phyloP scores from a whole-genome alignment of 2,797 vertebrate genomes.

The Gila robusta region DNA sequence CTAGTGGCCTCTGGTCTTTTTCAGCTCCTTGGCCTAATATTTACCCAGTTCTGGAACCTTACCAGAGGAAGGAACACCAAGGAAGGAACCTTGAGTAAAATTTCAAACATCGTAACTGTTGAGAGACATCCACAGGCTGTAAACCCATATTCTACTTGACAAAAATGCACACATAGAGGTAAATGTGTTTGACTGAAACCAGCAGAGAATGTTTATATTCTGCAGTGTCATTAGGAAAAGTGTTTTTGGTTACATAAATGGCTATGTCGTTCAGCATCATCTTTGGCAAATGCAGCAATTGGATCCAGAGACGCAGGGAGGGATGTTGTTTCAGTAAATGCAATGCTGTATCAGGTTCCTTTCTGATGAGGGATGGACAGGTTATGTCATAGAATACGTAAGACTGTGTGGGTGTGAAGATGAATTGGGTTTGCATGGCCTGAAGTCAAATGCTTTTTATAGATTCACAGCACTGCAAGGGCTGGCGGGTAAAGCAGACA shows the following conservation, averaged over 20 bases:
- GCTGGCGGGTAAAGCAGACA: conserved; percentile 46
- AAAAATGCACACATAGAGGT: conserved; percentile 24
- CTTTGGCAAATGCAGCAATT: conserved; percentile 34
- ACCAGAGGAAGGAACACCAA: conserved; percentile 23
- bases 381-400: conserved; percentile 4
- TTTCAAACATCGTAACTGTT: conserved; percentile 11
- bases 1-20: conserved; percentile 44
- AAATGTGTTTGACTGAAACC: conserved; percentile 34
- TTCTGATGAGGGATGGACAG: conserved; percentile 32
- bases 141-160: conserved; percentile 41
- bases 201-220: conserved; percentile 28
- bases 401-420: conserved; percentile 58
- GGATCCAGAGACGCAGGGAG: neutral
- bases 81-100: conserved; percentile 36
- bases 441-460: conserved; percentile 58
- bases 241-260: conserved; percentile 34
- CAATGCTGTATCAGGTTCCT: conserved; percentile 46
- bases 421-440: conserved; percentile 59
- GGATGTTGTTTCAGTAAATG: conserved; percentile 46
- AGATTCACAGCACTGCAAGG: conserved; percentile 37
- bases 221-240: conserved; percentile 5
- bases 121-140: conserved; percentile 34
- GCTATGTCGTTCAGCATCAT: conserved; percentile 24
- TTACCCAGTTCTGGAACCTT: conserved; percentile 49
- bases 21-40: conserved; percentile 55